A percentile compares a stretch with the other conserved stretches of the same genome.
phyloP scores from a whole-genome alignment of 2,113 vertebrate species.

The Vimba vimba region DNA sequence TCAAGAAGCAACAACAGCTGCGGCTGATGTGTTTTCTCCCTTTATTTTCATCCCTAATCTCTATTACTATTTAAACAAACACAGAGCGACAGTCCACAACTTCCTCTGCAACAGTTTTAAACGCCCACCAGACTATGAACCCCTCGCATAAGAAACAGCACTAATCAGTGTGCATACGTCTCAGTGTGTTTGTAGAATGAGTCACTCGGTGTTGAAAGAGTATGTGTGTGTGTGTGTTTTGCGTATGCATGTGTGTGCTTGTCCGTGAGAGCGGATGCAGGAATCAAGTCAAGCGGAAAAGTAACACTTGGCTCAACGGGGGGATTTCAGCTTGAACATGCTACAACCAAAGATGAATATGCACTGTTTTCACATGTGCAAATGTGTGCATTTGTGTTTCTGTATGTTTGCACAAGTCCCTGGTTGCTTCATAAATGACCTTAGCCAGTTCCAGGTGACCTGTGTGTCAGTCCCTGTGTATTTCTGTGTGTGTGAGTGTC shows the following conservation, averaged over 20 bases:
- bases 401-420: slow-evolving; percentile 31
- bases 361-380: slow-evolving; percentile 22
- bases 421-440: slow-evolving; percentile 31
- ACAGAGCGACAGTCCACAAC: background rate
- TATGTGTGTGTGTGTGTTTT: slow-evolving; percentile 28
- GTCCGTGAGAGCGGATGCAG: slow-evolving; percentile 41
- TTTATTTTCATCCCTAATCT: background rate
- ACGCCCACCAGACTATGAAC: background rate
- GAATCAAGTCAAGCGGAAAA: slow-evolving; percentile 53
- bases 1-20: background rate
- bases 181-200: slow-evolving; percentile 27
- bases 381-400: slow-evolving; percentile 36
- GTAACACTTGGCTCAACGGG: slow-evolving; percentile 49
- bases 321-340: slow-evolving; percentile 38
- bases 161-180: slow-evolving; percentile 14
- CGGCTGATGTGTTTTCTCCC: background rate
- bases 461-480: slow-evolving; percentile 21
- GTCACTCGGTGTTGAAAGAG: slow-evolving; percentile 3
- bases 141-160: background rate
- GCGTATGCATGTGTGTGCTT: slow-evolving; percentile 38
- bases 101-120: background rate
- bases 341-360: slow-evolving; percentile 44
- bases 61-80: background rate
- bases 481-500: background rate
- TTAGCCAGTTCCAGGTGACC: slow-evolving; percentile 32